Base-by-base conservation (phyloP, 1,140 invertebrate species). In the Neodiprion lecontei region DNA sequence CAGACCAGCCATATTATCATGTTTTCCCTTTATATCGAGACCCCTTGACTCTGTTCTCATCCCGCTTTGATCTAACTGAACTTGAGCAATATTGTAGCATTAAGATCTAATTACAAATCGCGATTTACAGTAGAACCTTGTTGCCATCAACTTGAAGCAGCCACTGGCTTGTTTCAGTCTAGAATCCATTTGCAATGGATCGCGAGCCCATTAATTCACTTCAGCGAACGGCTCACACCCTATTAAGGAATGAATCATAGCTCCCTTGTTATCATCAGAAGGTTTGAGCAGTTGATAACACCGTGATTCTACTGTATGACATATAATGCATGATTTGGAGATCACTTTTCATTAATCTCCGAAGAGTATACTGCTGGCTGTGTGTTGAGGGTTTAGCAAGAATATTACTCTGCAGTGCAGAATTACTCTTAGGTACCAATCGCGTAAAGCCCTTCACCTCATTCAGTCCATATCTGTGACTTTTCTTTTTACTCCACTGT, bases 401-500 rank as follows among this genome's bases (percentile, higher is more conserved):
- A 17, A 61, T 14, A 61, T 40, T 40, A 5, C 3, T 61, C n/a
- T 61, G 53, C n/a, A 14, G 11, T 61, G 53, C 11, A 61, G 53
- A 12, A 12, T 17, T 40, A 40, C 28, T 40, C 28, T 40, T 40
- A 40, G 28, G 28, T 40, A 40, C 28, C 28, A 40, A 40, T 40
- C 28, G 28, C 28, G 5, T 40, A 40, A 40, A 40, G 28, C 28
- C 28, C 11, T 61, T 9, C 53, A 61, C 53, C 53, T 69, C 50
- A 53, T 75, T 85, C 84, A 85, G 77, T 85, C 83, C 23, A 79
- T 67, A 3, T 80, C 72, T 9, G 81, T 79, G 17, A 78, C 78
- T 72, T 87, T 87, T 79, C 81, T 84, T 65, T 83, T 86, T 14
- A 83, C 70, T 17, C 76, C 83, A 40, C 76, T 72, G 9, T 87